phyloP scores from a whole-genome alignment of 2,797 vertebrate genomes.

The Merluccius polli region DNA sequence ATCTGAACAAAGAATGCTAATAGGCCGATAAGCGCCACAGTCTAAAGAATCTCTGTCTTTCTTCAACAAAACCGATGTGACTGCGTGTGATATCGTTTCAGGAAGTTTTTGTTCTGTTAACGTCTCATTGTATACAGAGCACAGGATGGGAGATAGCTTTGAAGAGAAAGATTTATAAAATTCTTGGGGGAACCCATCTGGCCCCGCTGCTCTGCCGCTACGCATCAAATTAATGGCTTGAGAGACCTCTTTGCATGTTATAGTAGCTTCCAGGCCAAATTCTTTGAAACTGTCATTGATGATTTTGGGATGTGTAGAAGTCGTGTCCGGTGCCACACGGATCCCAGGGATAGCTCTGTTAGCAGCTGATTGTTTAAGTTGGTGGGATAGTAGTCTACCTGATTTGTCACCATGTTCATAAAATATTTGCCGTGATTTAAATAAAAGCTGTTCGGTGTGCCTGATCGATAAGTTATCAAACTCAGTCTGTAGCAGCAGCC shows the following conservation, averaged over 20 bases:
- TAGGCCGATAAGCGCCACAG: too few relatives aligned
- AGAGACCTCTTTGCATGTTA: not conserved
- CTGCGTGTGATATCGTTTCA: too few relatives aligned
- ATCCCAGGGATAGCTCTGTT: slow-evolving; percentile 10
- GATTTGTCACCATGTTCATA: slow-evolving; percentile 21
- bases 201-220: too few relatives aligned
- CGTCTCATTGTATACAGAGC: too few relatives aligned
- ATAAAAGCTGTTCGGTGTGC: slow-evolving; percentile 4
- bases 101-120: too few relatives aligned
- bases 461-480: slow-evolving; percentile 6
- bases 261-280: not conserved
- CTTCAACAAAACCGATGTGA: too few relatives aligned
- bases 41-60: too few relatives aligned
- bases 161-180: too few relatives aligned
- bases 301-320: not conserved
- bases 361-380: slow-evolving; percentile 4
- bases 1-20: too few relatives aligned
- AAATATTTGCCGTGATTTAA: slow-evolving; percentile 2
- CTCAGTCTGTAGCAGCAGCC: slow-evolving; percentile 5
- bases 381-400: slow-evolving; percentile 12
- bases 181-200: too few relatives aligned
- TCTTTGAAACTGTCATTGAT: slow-evolving; percentile 8
- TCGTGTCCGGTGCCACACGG: not conserved
- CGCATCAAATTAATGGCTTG: not conserved
- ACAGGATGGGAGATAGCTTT: too few relatives aligned